Evolutionary conservation across 2,113 vertebrate species (phyloP).

Genomic region (Pseudolaguvia tuberculata): DNA sequence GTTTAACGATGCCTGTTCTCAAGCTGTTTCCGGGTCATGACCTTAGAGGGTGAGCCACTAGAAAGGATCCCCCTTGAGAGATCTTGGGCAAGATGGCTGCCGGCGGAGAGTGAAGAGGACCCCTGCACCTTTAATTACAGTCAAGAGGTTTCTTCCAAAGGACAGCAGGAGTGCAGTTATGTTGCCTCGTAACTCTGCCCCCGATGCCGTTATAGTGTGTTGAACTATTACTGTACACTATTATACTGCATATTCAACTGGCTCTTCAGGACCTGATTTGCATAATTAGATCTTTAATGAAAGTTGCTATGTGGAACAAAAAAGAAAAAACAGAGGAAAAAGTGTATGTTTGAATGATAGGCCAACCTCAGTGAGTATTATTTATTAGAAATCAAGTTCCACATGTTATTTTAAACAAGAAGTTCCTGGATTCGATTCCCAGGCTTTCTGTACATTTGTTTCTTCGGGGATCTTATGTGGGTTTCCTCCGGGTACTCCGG

Average conservation of each 20-base stretch:
- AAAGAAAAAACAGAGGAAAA: constrained; percentile 57
- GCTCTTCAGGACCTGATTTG: constrained; percentile 83
- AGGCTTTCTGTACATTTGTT: too few relatives aligned
- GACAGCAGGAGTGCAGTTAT: constrained; percentile 82
- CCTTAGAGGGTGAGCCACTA: constrained; percentile 28
- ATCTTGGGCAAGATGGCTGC: constrained; percentile 58
- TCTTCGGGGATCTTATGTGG: too few relatives aligned
- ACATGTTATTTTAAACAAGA: constrained; percentile 57
- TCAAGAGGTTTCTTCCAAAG: constrained; percentile 84
- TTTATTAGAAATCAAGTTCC: constrained; percentile 62
- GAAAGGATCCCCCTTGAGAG: constrained; percentile 37
- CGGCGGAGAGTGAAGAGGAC: constrained; percentile 68
- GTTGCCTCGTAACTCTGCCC: constrained; percentile 87
- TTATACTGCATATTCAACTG: constrained; percentile 82
- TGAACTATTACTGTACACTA: constrained; percentile 84
- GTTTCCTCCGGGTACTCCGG: too few relatives aligned
- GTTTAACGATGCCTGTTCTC: constrained; percentile 47
- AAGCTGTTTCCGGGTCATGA: constrained; percentile 50
- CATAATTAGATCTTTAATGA: constrained; percentile 96
- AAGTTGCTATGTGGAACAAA: constrained; percentile 82
- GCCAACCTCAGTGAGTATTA: constrained; percentile 45
- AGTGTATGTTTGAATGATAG: constrained; percentile 44
- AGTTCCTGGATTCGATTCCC: too few relatives aligned
- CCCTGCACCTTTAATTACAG: constrained; percentile 94
- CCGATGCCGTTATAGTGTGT: constrained; percentile 78